Percentiles rank a stretch among this genome's conserved stretches.
Conservation (phyloP, 2,797 vertebrate genomes). For the Bradypus variegatus region DNA sequence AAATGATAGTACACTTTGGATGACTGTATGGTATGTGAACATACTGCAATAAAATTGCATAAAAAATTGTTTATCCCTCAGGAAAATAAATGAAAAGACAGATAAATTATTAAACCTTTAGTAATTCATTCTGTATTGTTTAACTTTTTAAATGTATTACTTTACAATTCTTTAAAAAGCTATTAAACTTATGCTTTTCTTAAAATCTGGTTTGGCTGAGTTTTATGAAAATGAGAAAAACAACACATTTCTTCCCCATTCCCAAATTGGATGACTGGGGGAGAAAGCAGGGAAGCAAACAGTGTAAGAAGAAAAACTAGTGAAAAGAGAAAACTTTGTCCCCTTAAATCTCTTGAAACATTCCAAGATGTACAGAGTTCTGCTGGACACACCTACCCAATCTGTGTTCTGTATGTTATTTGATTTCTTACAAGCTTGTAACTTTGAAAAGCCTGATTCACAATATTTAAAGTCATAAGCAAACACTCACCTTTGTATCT, state of each 20-base stretch:
- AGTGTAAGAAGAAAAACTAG: not conserved
- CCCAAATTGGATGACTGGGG: not conserved
- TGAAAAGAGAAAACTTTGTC: not conserved
- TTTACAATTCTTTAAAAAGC: not conserved
- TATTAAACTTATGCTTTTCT: conserved; percentile 28
- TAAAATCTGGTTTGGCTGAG: conserved; percentile 25
- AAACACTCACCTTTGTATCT: conserved; percentile 91
- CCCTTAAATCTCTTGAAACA: not conserved
- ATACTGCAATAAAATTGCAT: too few species aligned
- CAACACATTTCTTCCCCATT: not conserved
- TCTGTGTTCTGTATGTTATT: not conserved
- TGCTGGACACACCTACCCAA: not conserved
- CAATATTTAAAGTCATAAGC: conserved; percentile 27
- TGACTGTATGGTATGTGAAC: too few species aligned
- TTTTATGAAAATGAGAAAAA: not conserved
- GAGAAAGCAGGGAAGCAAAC: not conserved
- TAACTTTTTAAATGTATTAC: conserved; percentile 25
- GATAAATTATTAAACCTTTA: conserved; percentile 13
- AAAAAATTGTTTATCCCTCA: not conserved
- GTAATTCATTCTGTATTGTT: not conserved
- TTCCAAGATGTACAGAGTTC: not conserved
- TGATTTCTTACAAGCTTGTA: not conserved
- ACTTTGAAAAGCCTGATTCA: conserved; percentile 14
- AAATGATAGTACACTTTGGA: too few species aligned
- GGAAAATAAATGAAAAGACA: not conserved